Evolutionary conservation across 1,140 invertebrate genomes (phyloP), one percentile per base, ranked within the genome.

Genomic region (Hermetia illucens): DNA sequence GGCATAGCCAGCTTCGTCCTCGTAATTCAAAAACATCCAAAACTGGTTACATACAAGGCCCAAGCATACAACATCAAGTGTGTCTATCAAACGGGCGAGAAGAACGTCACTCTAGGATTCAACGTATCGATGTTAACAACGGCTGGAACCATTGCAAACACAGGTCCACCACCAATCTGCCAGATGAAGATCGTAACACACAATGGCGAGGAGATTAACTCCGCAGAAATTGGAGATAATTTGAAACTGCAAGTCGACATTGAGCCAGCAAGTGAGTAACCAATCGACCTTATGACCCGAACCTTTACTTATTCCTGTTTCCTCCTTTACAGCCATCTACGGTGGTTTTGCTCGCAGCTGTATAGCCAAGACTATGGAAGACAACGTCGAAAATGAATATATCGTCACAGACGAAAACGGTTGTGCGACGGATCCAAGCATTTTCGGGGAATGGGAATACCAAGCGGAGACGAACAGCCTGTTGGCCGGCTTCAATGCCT

Each of bases 111-210:
- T 0, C 63, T 93, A 5, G 88, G 88, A 5, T 93, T 94, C 56
- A 93, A 93, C 50, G 88, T 94, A 1, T 90, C 87, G 1, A 93
- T 93, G 88, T 63, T 93, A 35, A 94, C 89, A 1, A 93, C 89
- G 3, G 87, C 88, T 3, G 89, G 88, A 19, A 94, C 90, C 0
- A 93, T 94, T 48, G 88, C 89, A 6, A 94, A 94, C 49, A 92
- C 89, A 4, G 89, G 89, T 21, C 89, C 89, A 30, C 89, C 90
- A 34, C 90, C 90, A 2, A 86, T 82, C 4, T 94, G 90, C 59
- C 69, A 82, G 30, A 93, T 94, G 88, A 78, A 79, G 47, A 94
- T 94, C 39, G 83, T 89, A 4, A 84, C 86, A 10, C 74, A 80
- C 21, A 79, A 78, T 35, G 90, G 89, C 9, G 77, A 82, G 50